Base-by-base conservation (phyloP, 1,140 invertebrate genomes). In the Drosophila insularis region DNA sequence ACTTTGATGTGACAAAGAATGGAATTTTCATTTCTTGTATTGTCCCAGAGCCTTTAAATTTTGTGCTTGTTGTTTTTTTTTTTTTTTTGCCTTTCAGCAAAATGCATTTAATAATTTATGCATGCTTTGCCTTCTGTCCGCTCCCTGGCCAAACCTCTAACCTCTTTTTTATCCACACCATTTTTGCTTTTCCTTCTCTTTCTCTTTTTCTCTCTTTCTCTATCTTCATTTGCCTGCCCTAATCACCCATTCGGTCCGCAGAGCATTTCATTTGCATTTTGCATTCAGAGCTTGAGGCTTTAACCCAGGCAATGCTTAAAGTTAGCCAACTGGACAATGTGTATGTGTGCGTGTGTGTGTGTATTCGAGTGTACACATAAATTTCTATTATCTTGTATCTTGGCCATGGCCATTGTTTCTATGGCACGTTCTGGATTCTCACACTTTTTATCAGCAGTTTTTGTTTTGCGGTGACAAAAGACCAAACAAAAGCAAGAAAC, bases 31-130 rank as follows among this genome's bases (percentile, higher is more conserved):
- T 66, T 79, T 66, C 21, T 66, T 67, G 53, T 27, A 73, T 65
- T 70, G 32, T 40, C 40, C 71, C 46, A 31, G 40, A 56, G 4
- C 35, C 73, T 81, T 78, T 61, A 84, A 81, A 68, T 58, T 71
- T 71, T 55, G 21, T 68, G 31, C 17, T 46, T 8, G 35, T 37
- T 37, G 10, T 13, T n/a, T 37, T 13, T 13, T 8, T 10, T 13
- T 37, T 13, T 37, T 13, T 13, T 37, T 3, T 37, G 10, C 11
- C 35, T 21, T 19, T 19, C 43, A 69, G 70, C 74, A 66, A 74
- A 86, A 66, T 86, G 73, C 73, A 85, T 80, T 85, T 80, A 84
- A 84, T 74, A 81, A 80, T 39, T 73, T 46, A 19, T 74, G 72
- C 43, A 21, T 50, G 43, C 43, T 17, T 50, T 19, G 43, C 43